Evolutionary conservation across 2,797 vertebrate genomes (phyloP).

Genomic region (Columba guinea): DNA sequence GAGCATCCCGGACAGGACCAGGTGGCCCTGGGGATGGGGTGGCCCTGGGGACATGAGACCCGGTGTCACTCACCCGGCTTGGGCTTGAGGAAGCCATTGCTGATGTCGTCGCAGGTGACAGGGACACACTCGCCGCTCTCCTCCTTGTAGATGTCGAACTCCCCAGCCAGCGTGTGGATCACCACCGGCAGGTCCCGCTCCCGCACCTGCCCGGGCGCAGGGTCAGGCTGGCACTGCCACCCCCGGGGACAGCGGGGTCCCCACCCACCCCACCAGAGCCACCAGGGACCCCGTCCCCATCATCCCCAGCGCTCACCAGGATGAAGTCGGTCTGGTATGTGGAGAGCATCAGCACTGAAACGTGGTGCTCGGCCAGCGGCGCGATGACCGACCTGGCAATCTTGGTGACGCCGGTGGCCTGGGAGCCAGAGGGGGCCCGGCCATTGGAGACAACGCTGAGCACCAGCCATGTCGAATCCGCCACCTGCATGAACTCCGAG

Average conservation of each 20-base stretch:
- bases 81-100: constrained; percentile 83
- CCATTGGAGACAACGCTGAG: constrained; percentile 93
- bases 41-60: neutral
- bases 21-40: neutral
- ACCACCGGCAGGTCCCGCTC: constrained; percentile 92
- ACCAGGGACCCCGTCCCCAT: fast-evolving
- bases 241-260: fast-evolving
- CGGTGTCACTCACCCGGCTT: constrained; percentile 77
- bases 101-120: constrained; percentile 76
- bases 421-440: constrained; percentile 82
- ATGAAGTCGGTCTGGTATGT: constrained; percentile 98
- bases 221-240: neutral
- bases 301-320: constrained; percentile 79
- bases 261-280: neutral
- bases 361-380: constrained; percentile 92
- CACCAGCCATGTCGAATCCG: constrained; percentile 91
- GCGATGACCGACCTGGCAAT: constrained; percentile 94
- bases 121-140: constrained; percentile 87
- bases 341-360: constrained; percentile 97
- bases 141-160: constrained; percentile 92
- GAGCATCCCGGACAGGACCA: fast-evolving
- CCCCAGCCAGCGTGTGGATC: constrained; percentile 87
- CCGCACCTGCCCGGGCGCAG: constrained; percentile 79
- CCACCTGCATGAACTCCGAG: constrained; percentile 92
- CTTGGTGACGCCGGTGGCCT: constrained; percentile 94